These are phyloP conservation scores for Rhabdophis nuchalis DNA, from an alignment of 2,797 vertebrate genomes.

Conservation along the genomic window DNA sequence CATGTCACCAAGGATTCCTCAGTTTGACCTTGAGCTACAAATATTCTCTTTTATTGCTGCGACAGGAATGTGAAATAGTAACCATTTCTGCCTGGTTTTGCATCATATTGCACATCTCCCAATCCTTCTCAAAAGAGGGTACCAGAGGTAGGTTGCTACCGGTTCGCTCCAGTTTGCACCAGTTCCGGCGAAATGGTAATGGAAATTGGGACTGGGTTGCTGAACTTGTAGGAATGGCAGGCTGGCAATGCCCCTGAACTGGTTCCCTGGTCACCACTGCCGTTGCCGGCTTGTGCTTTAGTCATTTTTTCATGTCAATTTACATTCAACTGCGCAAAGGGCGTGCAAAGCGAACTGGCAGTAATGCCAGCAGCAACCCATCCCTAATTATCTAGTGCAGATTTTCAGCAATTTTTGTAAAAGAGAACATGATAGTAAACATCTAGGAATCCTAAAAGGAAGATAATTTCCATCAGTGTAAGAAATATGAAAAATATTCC, in stretches of 20 bases:
- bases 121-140: background rate
- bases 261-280: too few relatives aligned
- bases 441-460: background rate
- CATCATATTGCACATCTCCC: background rate
- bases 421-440: background rate
- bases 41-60: background rate
- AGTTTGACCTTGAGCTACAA: background rate
- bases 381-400: background rate
- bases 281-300: too few relatives aligned
- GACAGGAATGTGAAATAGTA: background rate
- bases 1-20: background rate
- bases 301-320: too few relatives aligned
- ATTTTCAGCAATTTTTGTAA: background rate
- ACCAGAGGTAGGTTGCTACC: too few relatives aligned
- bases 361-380: too few relatives aligned
- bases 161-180: too few relatives aligned
- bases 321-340: too few relatives aligned
- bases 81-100: background rate
- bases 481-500: background rate
- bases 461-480: background rate
- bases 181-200: too few relatives aligned
- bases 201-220: too few relatives aligned
- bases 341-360: too few relatives aligned
- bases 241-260: too few relatives aligned
- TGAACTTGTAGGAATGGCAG: too few relatives aligned